Conservation (phyloP, 2,113 vertebrate species). For the Phodopus roborovskii region DNA sequence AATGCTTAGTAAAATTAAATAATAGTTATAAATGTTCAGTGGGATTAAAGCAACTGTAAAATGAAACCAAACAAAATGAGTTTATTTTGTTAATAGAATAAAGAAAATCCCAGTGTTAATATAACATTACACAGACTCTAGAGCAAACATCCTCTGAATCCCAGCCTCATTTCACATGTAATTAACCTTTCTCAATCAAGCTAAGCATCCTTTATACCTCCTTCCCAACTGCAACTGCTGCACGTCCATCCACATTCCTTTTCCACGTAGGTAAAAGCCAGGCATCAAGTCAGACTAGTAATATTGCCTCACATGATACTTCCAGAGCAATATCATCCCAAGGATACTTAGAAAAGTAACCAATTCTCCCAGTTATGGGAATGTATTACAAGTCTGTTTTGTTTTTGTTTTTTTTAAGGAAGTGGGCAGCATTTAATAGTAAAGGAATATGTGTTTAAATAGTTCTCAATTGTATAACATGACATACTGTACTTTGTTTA, state of each 20-base stretch:
- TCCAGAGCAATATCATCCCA: background rate
- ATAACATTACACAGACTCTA: conserved; percentile 90
- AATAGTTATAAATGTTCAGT: conserved; percentile 88
- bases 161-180: conserved; percentile 91
- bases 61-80: conserved; percentile 91
- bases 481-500: background rate
- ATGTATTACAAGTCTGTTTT: conserved; percentile 35
- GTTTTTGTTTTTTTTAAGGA: background rate
- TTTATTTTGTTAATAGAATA: conserved; percentile 91
- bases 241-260: background rate
- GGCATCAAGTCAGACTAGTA: conserved; percentile 6
- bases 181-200: conserved; percentile 92
- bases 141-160: conserved; percentile 89
- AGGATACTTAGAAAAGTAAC: conserved; percentile 36
- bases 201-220: conserved; percentile 85
- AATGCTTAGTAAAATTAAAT: conserved; percentile 90
- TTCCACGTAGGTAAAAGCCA: conserved; percentile 56
- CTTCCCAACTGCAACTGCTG: conserved; percentile 75
- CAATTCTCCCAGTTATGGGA: background rate
- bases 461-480: background rate
- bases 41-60: conserved; percentile 90
- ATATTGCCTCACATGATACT: background rate
- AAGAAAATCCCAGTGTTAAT: conserved; percentile 89
- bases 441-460: background rate
- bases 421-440: background rate